Base-by-base conservation (phyloP, 64 coral and sea anemone genomes). In the Pocillopora verrucosa region DNA sequence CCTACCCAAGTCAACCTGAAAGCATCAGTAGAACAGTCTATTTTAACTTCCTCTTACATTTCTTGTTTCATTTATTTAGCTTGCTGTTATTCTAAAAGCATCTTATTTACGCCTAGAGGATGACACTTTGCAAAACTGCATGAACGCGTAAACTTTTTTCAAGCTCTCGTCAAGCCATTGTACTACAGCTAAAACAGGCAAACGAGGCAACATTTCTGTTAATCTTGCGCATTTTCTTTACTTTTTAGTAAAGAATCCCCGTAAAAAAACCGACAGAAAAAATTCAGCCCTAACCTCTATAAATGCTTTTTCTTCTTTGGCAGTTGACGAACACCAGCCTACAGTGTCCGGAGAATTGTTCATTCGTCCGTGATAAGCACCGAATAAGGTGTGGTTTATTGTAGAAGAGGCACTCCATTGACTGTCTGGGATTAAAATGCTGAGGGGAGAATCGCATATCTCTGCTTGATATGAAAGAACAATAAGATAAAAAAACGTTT, bases 1-100 rank as follows among this genome's bases (percentile, higher is more conserved):
- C 77, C 34, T 69, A 17, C 95, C 95, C 34, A 96, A 88, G 77
- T 96, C 95, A 68, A 96, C 80, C 67, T 96, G 82, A 62, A 90
- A 56, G 10, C 26, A 37, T 64, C 15, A 83, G 61, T 22, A 24
- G 65, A 19, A 51, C 41, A 51, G 41, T 4, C 3, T 4, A 51
- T 51, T 51, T 51, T 7, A 51, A 51, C 41, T 51, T 51, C 41
- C 7, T 51, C 3, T 51, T 7, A 7, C 41, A 51, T 51, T 7
- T 51, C 7, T 51, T 7, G 41, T 51, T 51, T 4, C 41, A 51
- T 51, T 51, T 51, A 51, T 51, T 7, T 51, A 7, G 7, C 7
- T 51, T 51, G 41, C 41, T 51, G 3, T 51, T 51, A 7, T 51
- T 51, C 7, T 51, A 51, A 51, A 4, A 51, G 41, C 7, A 51